Evolutionary conservation across 2,888 invertebrate genomes (phyloP).

Genomic region (Sarcophaga variegata): DNA sequence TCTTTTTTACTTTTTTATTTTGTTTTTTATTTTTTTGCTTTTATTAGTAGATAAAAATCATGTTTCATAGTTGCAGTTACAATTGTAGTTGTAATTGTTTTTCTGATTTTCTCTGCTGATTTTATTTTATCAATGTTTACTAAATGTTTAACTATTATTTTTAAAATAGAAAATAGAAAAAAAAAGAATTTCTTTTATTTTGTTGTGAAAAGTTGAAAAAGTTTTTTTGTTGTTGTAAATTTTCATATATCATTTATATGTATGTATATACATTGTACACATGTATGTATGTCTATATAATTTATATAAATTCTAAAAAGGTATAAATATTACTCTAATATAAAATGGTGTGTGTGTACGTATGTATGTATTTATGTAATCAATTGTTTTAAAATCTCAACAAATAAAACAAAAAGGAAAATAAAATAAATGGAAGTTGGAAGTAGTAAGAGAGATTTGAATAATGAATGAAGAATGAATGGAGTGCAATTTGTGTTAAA

Average conservation of each 20-base stretch:
- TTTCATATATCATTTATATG: not conserved
- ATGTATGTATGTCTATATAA: not conserved
- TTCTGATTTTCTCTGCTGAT: conserved; percentile 8
- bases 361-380: not conserved
- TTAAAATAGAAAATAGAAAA: conserved; percentile 56
- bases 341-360: conserved; percentile 7
- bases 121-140: conserved; percentile 10
- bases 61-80: conserved; percentile 9
- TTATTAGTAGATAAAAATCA: conserved; percentile 52
- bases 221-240: conserved; percentile 51
- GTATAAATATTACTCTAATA: conserved; percentile 60
- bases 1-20: conserved; percentile 40
- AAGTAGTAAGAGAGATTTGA: too few relatives aligned
- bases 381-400: not conserved
- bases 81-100: not conserved
- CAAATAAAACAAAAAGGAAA: too few relatives aligned
- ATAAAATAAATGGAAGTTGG: too few relatives aligned
- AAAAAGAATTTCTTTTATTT: conserved; percentile 14
- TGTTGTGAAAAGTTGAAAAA: conserved; percentile 38
- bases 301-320: conserved; percentile 65
- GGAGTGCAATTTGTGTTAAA: too few relatives aligned
- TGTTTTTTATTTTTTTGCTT: conserved; percentile 3
- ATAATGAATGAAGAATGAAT: too few relatives aligned
- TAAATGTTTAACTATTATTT: conserved; percentile 43
- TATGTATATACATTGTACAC: not conserved